Base-by-base conservation (phyloP, 2,113 vertebrate genomes). In the Pelmatolapia mariae region DNA sequence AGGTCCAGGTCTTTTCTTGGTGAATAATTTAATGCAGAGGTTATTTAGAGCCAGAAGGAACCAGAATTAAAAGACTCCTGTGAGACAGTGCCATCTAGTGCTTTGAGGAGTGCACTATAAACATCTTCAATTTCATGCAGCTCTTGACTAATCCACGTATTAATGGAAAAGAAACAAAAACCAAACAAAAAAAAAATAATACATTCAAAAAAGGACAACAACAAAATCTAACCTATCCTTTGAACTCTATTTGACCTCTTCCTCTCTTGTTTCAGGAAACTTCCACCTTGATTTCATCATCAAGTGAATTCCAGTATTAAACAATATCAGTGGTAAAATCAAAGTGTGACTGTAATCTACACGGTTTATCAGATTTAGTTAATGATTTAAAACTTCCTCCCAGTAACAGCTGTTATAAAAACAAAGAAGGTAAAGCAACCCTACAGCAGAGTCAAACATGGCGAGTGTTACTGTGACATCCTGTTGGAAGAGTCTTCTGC, bases 51-150 rank as follows among this genome's bases (percentile, higher is more conserved):
- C 0, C 50, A 36, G 26, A 24, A 3, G 29, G 3, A 12, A 68
- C 12, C 1, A 6, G 12, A 45, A 57, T 10, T 47, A 59, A 6
- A 33, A 61, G 0, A 38, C 36, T 73, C 0, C 7, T n/a, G n/a
- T 8, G 33, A 56, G 2, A 18, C 43, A 54, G 11, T 8, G 54
- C 33, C 88, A 76, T 79, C 89, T 84, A 10, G 53, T 86, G 89
- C 81, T 78, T 31, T 1, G 26, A 10, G 15, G 12, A 66, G 19
- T 5, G 22, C 22, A 7, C 63, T 40, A 0, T 38, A n/a, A 19
- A 31, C 0, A 26, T 29, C 29, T 24, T 54, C 22, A n/a, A 8
- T 73, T 81, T 71, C 29, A 26, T 0, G 4, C 33, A 9, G 63
- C 38, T 59, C 0, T 59, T 26, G 15, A 40, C 53, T 24, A 11